These are phyloP conservation scores for Synanceia verrucosa DNA, from an alignment of 2,797 vertebrate genomes.

Conservation along the genomic window DNA sequence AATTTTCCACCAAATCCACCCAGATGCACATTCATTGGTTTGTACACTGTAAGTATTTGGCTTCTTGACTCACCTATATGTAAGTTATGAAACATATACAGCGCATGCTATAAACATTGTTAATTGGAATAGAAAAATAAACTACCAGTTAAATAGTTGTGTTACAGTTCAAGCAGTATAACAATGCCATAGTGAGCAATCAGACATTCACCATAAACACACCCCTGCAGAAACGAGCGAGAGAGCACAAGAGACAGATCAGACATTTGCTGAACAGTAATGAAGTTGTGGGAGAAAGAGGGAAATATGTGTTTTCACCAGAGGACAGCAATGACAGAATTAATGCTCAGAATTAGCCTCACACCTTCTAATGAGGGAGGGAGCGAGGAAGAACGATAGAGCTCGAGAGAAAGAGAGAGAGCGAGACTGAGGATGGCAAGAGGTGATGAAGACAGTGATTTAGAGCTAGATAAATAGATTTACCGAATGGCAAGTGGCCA, in stretches of 20 bases:
- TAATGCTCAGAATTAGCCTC: slow-evolving; percentile 66
- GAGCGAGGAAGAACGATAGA: slow-evolving; percentile 10
- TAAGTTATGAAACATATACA: background rate
- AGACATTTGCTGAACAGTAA: background rate
- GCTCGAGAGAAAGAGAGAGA: slow-evolving; percentile 25
- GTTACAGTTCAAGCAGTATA: background rate
- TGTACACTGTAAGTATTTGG: no score
- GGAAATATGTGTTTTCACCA: slow-evolving; percentile 37
- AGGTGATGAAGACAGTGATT: slow-evolving; percentile 69
- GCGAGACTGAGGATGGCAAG: slow-evolving; percentile 45
- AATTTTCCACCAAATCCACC: no score
- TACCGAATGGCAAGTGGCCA: slow-evolving; percentile 55
- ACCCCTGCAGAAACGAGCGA: background rate
- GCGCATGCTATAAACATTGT: background rate
- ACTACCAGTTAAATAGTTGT: background rate
- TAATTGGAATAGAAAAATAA: background rate
- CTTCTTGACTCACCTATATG: no score
- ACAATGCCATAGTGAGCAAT: no score
- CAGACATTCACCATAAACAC: no score
- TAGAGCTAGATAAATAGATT: slow-evolving; percentile 64
- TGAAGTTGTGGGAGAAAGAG: slow-evolving; percentile 9
- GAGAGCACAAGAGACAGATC: background rate
- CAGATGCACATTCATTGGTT: background rate
- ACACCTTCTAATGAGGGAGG: slow-evolving; percentile 17
- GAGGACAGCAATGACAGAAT: slow-evolving; percentile 56